Base-by-base conservation (phyloP, 2,113 vertebrate genomes). In the Rhinolophus sinicus region DNA sequence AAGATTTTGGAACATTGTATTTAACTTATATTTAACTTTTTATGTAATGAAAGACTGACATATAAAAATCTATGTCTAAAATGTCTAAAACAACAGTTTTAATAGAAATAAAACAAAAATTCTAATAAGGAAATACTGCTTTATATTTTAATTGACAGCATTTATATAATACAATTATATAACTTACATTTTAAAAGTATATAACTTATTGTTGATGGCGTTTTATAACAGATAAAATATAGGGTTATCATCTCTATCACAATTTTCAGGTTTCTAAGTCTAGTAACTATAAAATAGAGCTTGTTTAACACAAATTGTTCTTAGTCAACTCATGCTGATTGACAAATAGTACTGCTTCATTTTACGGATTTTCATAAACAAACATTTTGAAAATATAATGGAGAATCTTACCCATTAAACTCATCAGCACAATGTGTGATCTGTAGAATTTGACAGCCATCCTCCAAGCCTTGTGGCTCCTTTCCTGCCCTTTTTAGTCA, bases 331-430 rank as follows among this genome's bases (percentile, higher is more conserved):
- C 44, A 54, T 73, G 19, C n/a, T 81, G 64, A 40, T 64, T 94
- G 56, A 82, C 76, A 81, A 88, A 54, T n/a, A 54, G 56, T n/a
- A 73, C 9, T 81, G 65, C 19, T 81, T 72, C n/a, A 73, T 40
- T 94, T 81, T 88, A 64, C 54, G 54, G n/a, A n/a, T 81, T 64
- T 88, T 73, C 28, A 93, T 47, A 69, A 69, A 50, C 65, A 75
- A 84, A 87, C 16, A 87, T 60, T 77, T 77, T 35, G 38, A 47
- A 93, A 78, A 86, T 67, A 78, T 93, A 72, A 30, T 69, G 16
- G 50, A 26, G 21, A 67, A 35, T 85, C 14, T 78, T 69, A 75
- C 12, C 4, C 82, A 93, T 65, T 65, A 56, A 67, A 56, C 14
- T 67, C 33, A 69, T 8, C 22, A 86, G 11, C 5, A 16, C 22